Percentiles rank a stretch among this genome's conserved stretches.
These are phyloP conservation scores for Cyclina sinensis DNA, from an alignment of 1,140 invertebrate genomes.

Conservation along the genomic window DNA sequence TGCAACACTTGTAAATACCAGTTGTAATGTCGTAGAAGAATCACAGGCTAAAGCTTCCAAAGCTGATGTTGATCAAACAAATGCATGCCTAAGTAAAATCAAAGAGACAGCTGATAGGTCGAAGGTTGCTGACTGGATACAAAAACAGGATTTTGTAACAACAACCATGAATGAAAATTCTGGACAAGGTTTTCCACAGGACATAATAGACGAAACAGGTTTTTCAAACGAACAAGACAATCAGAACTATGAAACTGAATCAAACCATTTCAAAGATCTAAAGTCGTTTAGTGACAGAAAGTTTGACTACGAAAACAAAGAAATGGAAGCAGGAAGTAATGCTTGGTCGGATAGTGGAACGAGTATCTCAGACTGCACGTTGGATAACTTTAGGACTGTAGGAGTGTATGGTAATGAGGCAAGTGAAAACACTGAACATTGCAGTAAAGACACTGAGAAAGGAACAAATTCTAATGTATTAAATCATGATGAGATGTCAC, in stretches of 20 bases:
- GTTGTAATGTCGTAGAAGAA: background rate
- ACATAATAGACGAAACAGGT: background rate
- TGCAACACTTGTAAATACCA: conserved; percentile 2
- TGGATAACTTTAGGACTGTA: conserved; percentile 10
- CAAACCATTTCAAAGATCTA: background rate
- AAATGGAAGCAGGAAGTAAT: background rate
- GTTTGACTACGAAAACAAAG: background rate
- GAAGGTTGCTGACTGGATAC: conserved; percentile 58
- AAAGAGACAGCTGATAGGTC: conserved; percentile 42
- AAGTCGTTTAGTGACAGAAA: conserved; percentile 44
- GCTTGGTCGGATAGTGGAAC: conserved; percentile 47
- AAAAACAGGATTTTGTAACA: conserved; percentile 35
- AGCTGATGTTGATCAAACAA: background rate
- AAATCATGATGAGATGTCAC: conserved; percentile 10
- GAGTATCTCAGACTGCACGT: conserved; percentile 54
- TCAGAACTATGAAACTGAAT: background rate
- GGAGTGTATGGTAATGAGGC: background rate
- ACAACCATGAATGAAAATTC: background rate
- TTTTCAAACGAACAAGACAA: background rate
- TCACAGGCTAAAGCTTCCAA: background rate
- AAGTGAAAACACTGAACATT: background rate
- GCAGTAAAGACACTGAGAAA: background rate
- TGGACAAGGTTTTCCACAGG: background rate
- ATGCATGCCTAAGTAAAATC: background rate
- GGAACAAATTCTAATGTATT: background rate